These are phyloP conservation scores for Chrysina gloriosa DNA, from an alignment of 2,888 invertebrate genomes.

Conservation along the genomic window DNA sequence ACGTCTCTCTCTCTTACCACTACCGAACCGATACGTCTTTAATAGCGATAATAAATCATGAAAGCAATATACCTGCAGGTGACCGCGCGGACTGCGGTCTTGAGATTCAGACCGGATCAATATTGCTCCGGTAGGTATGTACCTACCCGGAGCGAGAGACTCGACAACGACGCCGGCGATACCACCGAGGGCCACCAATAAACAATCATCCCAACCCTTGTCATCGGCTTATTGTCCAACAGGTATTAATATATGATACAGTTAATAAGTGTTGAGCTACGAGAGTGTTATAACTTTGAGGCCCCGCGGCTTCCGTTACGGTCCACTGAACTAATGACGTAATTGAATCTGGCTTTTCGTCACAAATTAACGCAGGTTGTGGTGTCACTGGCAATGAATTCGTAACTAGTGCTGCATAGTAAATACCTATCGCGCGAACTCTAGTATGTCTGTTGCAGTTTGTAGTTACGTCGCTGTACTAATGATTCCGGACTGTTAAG, in stretches of 20 bases:
- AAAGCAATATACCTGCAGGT: slow-evolving; percentile 57
- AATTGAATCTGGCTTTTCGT: slow-evolving; percentile 30
- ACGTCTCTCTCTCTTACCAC: slow-evolving; percentile 24
- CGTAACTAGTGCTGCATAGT: not conserved
- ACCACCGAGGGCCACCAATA: slow-evolving; percentile 48
- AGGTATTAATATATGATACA: slow-evolving; percentile 56
- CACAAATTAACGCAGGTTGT: slow-evolving; percentile 21
- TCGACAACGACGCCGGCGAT: slow-evolving; percentile 44
- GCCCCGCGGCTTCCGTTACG: slow-evolving; percentile 11
- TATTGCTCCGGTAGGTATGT: slow-evolving; percentile 48
- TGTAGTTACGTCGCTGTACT: too few species aligned
- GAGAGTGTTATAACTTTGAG: slow-evolving; percentile 25
- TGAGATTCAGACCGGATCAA: slow-evolving; percentile 53
- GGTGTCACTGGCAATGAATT: not conserved
- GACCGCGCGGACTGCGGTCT: slow-evolving; percentile 55
- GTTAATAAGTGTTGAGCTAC: slow-evolving; percentile 48
- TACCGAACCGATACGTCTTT: slow-evolving; percentile 53
- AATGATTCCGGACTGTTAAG: too few species aligned
- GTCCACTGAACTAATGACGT: slow-evolving; percentile 24
- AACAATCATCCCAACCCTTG: slow-evolving; percentile 56
- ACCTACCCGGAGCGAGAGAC: slow-evolving; percentile 46
- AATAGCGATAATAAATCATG: slow-evolving; percentile 58
- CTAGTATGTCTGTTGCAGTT: too few species aligned
- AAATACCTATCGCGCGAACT: not conserved
- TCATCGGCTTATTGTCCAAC: slow-evolving; percentile 58